phyloP scores from a whole-genome alignment of 2,113 vertebrate genomes.

The Desmodus rotundus region DNA sequence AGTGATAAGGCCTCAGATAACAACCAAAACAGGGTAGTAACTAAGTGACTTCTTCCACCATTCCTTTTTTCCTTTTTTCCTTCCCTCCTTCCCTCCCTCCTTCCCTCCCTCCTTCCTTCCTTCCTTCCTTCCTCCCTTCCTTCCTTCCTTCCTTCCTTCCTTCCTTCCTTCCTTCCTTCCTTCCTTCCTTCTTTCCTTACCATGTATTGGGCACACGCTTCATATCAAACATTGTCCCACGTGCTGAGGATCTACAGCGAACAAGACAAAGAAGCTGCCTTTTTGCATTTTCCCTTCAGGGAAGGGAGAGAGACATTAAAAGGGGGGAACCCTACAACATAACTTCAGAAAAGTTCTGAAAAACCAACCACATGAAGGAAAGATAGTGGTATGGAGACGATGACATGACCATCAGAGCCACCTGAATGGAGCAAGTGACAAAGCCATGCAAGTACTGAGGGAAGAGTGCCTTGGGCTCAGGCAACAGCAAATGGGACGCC shows the following conservation, averaged over 20 bases:
- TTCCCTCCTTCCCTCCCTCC: no score
- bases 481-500: neutral
- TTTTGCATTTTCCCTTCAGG: neutral
- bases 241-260: neutral
- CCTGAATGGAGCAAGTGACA: neutral
- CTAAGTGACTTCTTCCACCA: neutral
- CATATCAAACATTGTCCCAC: neutral
- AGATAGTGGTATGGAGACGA: neutral
- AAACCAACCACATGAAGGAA: neutral
- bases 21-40: neutral
- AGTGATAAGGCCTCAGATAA: neutral
- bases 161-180: no score
- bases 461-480: neutral
- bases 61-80: neutral
- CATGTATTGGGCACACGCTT: neutral
- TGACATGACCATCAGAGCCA: neutral
- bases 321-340: neutral
- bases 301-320: neutral
- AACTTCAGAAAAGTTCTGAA: neutral
- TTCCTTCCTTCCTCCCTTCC: no score
- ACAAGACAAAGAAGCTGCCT: neutral
- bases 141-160: no score
- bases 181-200: fast-evolving
- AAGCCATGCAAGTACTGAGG: neutral
- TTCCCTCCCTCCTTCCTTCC: no score